phyloP scores from a whole-genome alignment of 2,888 invertebrate genomes.

The Cylindroiulus punctatus region DNA sequence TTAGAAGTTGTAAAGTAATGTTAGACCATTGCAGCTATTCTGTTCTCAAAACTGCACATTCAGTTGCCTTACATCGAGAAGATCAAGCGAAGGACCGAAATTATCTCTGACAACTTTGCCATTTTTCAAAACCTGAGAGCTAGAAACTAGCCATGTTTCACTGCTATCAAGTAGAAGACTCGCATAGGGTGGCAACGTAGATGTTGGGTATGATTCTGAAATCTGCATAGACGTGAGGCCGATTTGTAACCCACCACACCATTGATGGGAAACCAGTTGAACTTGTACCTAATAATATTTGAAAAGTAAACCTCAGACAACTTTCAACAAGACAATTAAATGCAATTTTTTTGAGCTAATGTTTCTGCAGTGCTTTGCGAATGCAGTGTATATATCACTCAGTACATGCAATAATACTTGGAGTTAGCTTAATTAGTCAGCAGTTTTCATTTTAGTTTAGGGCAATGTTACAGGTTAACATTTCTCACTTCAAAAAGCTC shows the following conservation, averaged over 20 bases:
- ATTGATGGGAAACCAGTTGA: constrained; percentile 72
- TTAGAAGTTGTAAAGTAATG: constrained; percentile 52
- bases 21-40: not conserved
- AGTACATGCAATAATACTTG: too few species aligned
- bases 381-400: too few species aligned
- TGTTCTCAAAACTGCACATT: not conserved
- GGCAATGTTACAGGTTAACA: not conserved
- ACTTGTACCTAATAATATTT: constrained; percentile 68
- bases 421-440: too few species aligned
- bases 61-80: constrained; percentile 72
- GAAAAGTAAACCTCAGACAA: too few species aligned
- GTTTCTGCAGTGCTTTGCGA: too few species aligned
- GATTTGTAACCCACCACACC: constrained; percentile 80
- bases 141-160: constrained; percentile 73
- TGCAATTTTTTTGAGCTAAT: too few species aligned
- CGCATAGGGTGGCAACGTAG: constrained; percentile 67
- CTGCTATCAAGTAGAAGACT: constrained; percentile 67
- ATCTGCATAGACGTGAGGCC: constrained; percentile 75
- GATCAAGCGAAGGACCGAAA: constrained; percentile 79
- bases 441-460: too few species aligned
- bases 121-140: constrained; percentile 77
- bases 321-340: too few species aligned
- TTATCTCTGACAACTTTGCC: constrained; percentile 75
- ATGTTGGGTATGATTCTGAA: constrained; percentile 73
- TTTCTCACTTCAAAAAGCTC: constrained; percentile 79